A percentile compares a stretch with the other conserved stretches of the same genome.
These are phyloP conservation scores for Orthosia incerta DNA, from an alignment of 2,888 invertebrate species.

Conservation along the genomic window DNA sequence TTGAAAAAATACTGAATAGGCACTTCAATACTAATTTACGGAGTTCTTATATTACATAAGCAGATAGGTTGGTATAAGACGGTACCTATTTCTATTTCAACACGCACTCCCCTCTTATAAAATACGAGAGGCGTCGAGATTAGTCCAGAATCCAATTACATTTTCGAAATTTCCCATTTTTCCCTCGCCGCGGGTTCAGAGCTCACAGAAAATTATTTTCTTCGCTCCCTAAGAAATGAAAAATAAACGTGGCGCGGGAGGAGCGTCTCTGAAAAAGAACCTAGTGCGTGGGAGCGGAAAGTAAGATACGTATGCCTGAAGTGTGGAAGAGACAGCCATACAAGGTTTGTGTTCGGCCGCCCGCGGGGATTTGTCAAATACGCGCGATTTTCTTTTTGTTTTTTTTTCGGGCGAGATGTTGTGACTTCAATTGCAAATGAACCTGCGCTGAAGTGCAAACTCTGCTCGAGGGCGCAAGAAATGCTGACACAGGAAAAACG, in stretches of 20 bases:
- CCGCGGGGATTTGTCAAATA: slow-evolving; percentile 81
- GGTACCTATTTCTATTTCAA: slow-evolving; percentile 77
- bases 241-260: slow-evolving; percentile 85
- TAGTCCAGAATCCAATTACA: slow-evolving; percentile 90
- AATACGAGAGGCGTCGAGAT: slow-evolving; percentile 86
- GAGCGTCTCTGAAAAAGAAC: slow-evolving; percentile 75
- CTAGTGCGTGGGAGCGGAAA: slow-evolving; percentile 71
- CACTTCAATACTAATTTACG: slow-evolving; percentile 35
- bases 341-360: slow-evolving; percentile 61
- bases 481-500: slow-evolving; percentile 63
- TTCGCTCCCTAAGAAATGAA: slow-evolving; percentile 88
- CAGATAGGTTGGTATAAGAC: slow-evolving; percentile 25
- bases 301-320: slow-evolving; percentile 48
- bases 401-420: slow-evolving; percentile 71
- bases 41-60: slow-evolving; percentile 13
- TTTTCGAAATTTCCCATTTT: slow-evolving; percentile 89
- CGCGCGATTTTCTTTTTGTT: slow-evolving; percentile 70
- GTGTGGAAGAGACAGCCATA: slow-evolving; percentile 69
- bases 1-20: slow-evolving; percentile 18
- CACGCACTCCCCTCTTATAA: slow-evolving; percentile 81
- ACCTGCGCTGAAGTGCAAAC: slow-evolving; percentile 72
- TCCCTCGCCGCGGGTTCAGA: slow-evolving; percentile 88
- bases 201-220: slow-evolving; percentile 90
- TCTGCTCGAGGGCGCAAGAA: slow-evolving; percentile 69
- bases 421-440: slow-evolving; percentile 78